Evolutionary conservation across 2,888 invertebrate genomes (phyloP).

Genomic region (Syrista parreyssii): DNA sequence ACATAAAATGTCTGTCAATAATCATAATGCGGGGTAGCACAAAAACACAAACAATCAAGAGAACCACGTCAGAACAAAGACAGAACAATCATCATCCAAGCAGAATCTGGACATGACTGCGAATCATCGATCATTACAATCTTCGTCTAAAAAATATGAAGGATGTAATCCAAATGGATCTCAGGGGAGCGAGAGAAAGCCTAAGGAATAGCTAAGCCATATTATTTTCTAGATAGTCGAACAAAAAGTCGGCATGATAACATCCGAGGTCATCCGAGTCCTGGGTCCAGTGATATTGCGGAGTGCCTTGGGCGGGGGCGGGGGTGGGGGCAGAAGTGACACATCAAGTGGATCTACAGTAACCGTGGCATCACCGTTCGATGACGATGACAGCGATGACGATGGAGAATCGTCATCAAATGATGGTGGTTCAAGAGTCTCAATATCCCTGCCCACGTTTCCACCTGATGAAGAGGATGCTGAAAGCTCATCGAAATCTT

Average conservation of each 20-base stretch:
- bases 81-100: neutral
- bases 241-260: slow-evolving; percentile 81
- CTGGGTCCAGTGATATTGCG: slow-evolving; percentile 81
- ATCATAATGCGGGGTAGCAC: neutral
- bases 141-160: neutral
- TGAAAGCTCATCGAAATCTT: slow-evolving; percentile 64
- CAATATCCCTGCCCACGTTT: slow-evolving; percentile 76
- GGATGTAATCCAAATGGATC: neutral
- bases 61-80: neutral
- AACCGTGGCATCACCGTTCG: slow-evolving; percentile 61
- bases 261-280: slow-evolving; percentile 78
- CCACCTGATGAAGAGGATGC: slow-evolving; percentile 73
- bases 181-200: neutral
- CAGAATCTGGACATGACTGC: neutral
- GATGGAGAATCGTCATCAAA: slow-evolving; percentile 47
- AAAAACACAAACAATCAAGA: neutral
- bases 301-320: slow-evolving; percentile 70
- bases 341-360: slow-evolving; percentile 59
- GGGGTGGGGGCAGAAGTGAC: slow-evolving; percentile 61
- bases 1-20: neutral
- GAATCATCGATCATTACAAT: neutral
- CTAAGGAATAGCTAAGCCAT: slow-evolving; percentile 33
- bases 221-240: slow-evolving; percentile 75
- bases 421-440: slow-evolving; percentile 68
- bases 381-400: slow-evolving; percentile 67